A percentile compares a stretch with the other conserved stretches of the same genome.
Evolutionary conservation across 2,797 vertebrate species (phyloP).

Genomic region (Alcedo atthis): DNA sequence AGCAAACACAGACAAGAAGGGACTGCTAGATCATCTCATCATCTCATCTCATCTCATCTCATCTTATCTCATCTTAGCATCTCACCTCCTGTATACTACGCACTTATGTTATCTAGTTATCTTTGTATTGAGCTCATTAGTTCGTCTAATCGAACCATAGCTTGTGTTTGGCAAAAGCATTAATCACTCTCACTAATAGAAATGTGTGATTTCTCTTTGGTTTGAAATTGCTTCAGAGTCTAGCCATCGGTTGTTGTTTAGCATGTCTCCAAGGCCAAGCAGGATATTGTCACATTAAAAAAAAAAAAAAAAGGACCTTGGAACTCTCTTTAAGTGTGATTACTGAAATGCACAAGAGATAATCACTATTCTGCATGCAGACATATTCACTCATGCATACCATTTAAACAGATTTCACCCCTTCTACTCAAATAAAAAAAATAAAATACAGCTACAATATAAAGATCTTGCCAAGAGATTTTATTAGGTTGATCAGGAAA

Average conservation of each 20-base stretch:
- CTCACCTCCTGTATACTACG: background rate
- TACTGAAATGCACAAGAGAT: background rate
- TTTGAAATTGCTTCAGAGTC: background rate
- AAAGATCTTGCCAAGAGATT: background rate
- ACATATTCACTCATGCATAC: background rate
- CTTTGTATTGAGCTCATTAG: background rate
- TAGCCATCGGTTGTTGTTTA: background rate
- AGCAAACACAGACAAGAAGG: background rate
- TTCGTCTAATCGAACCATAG: background rate
- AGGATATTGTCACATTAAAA: background rate
- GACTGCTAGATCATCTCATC: background rate
- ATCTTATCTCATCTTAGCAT: background rate
- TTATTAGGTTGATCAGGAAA: slow-evolving; percentile 19
- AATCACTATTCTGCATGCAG: background rate
- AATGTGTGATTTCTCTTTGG: background rate
- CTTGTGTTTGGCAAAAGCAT: background rate
- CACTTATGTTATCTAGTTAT: background rate
- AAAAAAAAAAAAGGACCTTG: background rate
- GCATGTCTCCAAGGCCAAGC: background rate
- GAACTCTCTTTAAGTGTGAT: background rate
- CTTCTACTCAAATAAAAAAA: background rate
- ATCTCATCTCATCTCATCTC: background rate
- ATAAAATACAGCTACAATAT: background rate
- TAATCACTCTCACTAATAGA: background rate
- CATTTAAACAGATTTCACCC: background rate